Evolutionary conservation across 2,113 vertebrate species (phyloP), one percentile per base, ranked within the genome.

Genomic region (Osmerus eperlanus): DNA sequence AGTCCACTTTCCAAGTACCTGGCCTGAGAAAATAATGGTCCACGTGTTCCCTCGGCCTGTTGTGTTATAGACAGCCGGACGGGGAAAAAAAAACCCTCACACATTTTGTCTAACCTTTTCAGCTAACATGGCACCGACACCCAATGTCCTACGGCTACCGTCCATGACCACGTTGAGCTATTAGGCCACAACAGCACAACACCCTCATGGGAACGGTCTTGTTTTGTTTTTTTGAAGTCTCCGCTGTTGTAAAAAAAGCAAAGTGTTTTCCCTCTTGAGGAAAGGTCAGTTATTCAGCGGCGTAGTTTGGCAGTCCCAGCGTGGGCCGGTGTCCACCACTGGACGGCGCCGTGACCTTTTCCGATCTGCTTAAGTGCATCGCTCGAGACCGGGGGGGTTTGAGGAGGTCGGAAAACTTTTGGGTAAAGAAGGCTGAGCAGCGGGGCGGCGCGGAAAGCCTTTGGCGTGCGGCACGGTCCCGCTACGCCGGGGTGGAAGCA

Each of bases 281-380:
- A 79, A 82, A 82, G 75, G 80, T 82, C 83, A 82, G 47, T 68
- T 65, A 69, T 80, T 80, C 62, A 72, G 68, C 72, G 62, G 64
- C 55, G 71, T 32, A 12, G 68, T 66, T 23, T 21, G 77, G 23
- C 29, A 11, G 6, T 19, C 16, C 25, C 23, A 28, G 28, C 61
- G 29, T 18, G 28, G 23, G 6, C 14, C 16, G 7, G 47, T 19
- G 68, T 60, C 36, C 66, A 32, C 65, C 36, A 60, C 29, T 56
- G 61, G 28, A 28, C 58, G 29, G 2, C 3, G 2, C 29, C 29
- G 16, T 80, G 78, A 80, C 80, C 83, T 84, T 84, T 80, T 65
- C 53, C 68, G n/a, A 19, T 41, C 56, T 60, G 53, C 47, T 60
- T 54, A 72, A 41, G 28, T 52, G 61, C 32, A 56, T 61, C 9